Conservation (phyloP, 2,113 vertebrate genomes). For the Saguinus imperator region DNA sequence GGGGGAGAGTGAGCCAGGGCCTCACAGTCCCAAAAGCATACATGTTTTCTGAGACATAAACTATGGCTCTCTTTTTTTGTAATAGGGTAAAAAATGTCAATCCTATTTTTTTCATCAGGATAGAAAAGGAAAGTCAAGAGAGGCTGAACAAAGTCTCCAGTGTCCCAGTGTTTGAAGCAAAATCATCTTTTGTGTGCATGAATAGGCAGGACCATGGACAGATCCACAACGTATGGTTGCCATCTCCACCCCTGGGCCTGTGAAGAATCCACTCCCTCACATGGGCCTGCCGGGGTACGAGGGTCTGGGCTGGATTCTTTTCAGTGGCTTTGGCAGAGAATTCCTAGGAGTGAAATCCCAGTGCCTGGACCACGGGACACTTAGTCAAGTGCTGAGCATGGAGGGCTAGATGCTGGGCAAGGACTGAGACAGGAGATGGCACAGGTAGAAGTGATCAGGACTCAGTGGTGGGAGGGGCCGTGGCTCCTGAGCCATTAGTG, state of each 20-base stretch:
- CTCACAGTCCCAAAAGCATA: not conserved
- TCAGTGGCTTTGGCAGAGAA: not conserved
- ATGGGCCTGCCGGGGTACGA: too few species aligned
- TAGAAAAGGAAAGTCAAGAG: not conserved
- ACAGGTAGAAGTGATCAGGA: too few species aligned
- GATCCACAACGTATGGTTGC: not conserved
- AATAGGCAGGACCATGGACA: not conserved
- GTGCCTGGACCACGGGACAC: not conserved
- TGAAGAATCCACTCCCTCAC: too few species aligned
- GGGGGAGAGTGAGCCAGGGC: not conserved
- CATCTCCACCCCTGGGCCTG: too few species aligned
- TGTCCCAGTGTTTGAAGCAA: not conserved
- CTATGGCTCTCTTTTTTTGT: not conserved
- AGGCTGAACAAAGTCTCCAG: not conserved
- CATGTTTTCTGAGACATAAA: not conserved
- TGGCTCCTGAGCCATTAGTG: too few species aligned
- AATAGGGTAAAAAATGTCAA: not conserved
- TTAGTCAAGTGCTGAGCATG: not conserved
- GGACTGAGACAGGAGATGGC: not conserved
- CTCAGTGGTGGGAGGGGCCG: rapidly evolving
- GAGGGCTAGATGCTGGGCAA: not conserved
- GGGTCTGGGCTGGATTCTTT: not conserved
- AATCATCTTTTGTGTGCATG: rapidly evolving
- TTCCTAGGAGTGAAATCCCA: not conserved
- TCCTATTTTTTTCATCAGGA: not conserved